Conservation (phyloP, 2,888 invertebrate genomes). For the Hypolimnas misippus region DNA sequence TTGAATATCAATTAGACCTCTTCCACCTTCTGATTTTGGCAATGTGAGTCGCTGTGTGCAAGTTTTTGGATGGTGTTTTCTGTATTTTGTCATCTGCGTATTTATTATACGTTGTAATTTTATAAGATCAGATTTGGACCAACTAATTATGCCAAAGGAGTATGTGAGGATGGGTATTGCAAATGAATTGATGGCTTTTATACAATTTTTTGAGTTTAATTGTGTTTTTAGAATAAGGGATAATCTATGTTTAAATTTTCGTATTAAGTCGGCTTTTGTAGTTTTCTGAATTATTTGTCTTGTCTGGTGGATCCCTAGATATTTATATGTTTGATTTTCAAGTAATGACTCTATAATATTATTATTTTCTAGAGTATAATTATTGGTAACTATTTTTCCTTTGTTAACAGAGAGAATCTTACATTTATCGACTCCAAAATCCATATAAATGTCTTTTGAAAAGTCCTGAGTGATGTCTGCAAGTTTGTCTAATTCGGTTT, state of each 20-base stretch:
- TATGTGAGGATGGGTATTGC: constrained; percentile 23
- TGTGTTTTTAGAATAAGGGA: neutral
- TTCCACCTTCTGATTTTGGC: no score
- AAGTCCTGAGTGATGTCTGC: constrained; percentile 22
- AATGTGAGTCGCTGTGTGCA: no score
- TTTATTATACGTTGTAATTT: neutral
- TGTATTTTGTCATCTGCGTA: neutral
- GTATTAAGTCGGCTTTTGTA: neutral
- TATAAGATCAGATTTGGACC: neutral
- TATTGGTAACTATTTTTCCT: neutral
- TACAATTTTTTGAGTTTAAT: neutral
- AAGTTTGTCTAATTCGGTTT: neutral
- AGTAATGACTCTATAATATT: constrained; percentile 11
- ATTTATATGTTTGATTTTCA: constrained; percentile 18
- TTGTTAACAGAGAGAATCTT: constrained; percentile 12
- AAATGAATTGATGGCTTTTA: constrained; percentile 6
- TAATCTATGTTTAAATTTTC: neutral
- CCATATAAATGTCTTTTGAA: constrained; percentile 18
- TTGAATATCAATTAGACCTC: no score
- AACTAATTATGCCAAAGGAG: constrained; percentile 21
- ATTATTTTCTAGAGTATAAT: neutral
- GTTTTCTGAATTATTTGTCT: constrained; percentile 14
- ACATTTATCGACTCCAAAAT: constrained; percentile 25
- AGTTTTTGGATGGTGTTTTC: neutral
- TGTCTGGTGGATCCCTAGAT: constrained; percentile 27